These are phyloP conservation scores for Neogobius melanostomus DNA, from an alignment of 2,113 vertebrate species.

Conservation along the genomic window DNA sequence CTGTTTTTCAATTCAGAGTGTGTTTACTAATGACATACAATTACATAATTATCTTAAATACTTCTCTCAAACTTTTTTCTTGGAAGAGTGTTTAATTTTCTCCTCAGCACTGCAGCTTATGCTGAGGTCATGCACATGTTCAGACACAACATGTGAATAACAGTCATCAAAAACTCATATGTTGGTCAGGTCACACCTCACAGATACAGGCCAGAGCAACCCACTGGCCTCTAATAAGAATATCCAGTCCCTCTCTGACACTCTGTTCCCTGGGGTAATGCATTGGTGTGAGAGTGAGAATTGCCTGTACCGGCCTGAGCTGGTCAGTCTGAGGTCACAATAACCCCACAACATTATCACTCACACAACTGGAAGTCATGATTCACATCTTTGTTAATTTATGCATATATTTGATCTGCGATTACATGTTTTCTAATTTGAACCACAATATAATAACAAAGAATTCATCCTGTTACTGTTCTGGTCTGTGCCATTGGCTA, in stretches of 20 bases:
- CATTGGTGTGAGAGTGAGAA: conserved; percentile 14
- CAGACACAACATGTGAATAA: conserved; percentile 27
- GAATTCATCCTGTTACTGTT: too few species aligned
- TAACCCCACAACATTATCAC: conserved; percentile 4
- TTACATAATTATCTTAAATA: too few species aligned
- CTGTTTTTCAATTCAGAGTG: too few species aligned
- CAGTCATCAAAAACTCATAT: conserved; percentile 38
- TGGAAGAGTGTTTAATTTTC: neutral
- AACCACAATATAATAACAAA: too few species aligned
- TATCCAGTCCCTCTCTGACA: conserved; percentile 5
- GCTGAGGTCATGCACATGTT: neutral
- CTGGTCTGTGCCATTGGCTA: conserved; percentile 9
- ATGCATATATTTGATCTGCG: too few species aligned
- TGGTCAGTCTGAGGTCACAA: conserved; percentile 11
- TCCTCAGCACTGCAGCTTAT: neutral
- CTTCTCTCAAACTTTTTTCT: neutral
- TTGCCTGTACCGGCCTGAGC: conserved; percentile 17
- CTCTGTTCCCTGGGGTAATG: conserved; percentile 5
- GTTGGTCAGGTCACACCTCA: conserved; percentile 16
- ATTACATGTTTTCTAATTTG: too few species aligned
- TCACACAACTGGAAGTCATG: neutral
- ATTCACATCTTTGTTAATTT: neutral
- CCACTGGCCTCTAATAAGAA: conserved; percentile 4
- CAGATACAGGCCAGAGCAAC: conserved; percentile 12
- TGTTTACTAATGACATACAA: too few species aligned